Base-by-base conservation (phyloP, 2,888 invertebrate species). In the Sminthurinus aureus region DNA sequence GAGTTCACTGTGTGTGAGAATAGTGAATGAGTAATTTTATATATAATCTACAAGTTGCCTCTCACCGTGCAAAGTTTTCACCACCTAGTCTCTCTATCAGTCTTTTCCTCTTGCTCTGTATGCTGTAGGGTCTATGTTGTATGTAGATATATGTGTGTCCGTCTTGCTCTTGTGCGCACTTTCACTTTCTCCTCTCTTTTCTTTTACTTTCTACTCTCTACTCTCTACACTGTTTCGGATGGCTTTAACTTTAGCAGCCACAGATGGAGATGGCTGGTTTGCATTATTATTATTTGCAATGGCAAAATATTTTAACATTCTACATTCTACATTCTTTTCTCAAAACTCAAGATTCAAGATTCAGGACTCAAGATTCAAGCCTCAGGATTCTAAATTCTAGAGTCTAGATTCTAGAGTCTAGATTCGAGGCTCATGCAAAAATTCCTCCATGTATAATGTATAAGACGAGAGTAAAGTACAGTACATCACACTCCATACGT, bases 1-100 rank as follows among this genome's bases (percentile, higher is more conserved):
- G 22, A 71, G 71, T 71, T 26, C 71, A 13, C 26, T 24, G 20
- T 71, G n/a, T 69, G n/a, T 69, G 20, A 38, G 38, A 38, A 38
- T 38, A 38, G 38, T 38, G 38, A 38, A 38, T 38, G 38, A 38
- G 38, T 38, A 38, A 38, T n/a, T 69, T n/a, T 71, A 24, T 71
- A 69, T 79, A 69, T 79, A 79, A 67, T 79, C 79, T 79, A 79
- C 79, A 79, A 79, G 79, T 79, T 79, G 79, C 79, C 69, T 79
- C 69, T 69, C 79, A 69, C 69, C 79, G 66, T 58, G n/a, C n/a
- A n/a, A 13, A 22, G 20, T 71, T 71, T 71, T 71, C 71, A 24
- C 69, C 69, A 69, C 71, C 71, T 71, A 71, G 11, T 24, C 22
- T 26, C 69, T 22, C 2, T 26, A 20, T 71, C 71, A 24, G 20